A percentile compares a stretch with the other conserved stretches of the same genome.
Conservation (phyloP, 2,888 invertebrate genomes). For the Ophioninae sp. region DNA sequence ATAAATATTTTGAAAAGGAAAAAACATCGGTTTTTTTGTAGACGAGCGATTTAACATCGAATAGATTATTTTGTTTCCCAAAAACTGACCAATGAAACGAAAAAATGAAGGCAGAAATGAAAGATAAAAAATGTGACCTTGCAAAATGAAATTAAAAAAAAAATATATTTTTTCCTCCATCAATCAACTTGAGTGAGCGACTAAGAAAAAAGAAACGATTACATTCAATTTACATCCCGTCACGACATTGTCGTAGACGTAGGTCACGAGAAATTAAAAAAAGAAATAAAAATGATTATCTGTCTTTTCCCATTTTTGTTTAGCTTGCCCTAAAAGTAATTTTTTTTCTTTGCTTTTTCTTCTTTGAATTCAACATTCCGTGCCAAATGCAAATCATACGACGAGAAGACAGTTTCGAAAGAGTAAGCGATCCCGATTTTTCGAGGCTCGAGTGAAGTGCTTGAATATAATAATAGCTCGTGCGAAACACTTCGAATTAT, state of each 20-base stretch:
- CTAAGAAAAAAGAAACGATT: not conserved
- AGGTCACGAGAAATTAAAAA: not conserved
- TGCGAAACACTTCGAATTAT: too few species aligned
- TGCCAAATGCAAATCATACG: not conserved
- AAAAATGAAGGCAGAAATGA: not conserved
- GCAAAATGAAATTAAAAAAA: not conserved
- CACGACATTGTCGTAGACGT: not conserved
- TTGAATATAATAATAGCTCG: too few species aligned
- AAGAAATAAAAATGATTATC: not conserved
- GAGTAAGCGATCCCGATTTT: not conserved
- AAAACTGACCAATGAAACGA: not conserved
- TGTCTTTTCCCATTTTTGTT: not conserved
- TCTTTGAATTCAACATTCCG: not conserved
- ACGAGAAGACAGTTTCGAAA: not conserved
- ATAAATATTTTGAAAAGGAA: not conserved
- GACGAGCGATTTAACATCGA: conserved; percentile 37
- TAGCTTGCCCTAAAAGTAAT: not conserved
- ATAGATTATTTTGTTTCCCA: not conserved
- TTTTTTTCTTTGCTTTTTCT: not conserved
- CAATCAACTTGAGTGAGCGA: not conserved
- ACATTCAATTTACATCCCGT: not conserved
- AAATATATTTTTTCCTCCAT: not conserved
- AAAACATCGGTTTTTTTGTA: conserved; percentile 1
- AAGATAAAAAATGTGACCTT: not conserved
- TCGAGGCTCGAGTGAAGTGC: too few species aligned